Percentiles rank a stretch among this genome's conserved stretches.
These are phyloP conservation scores for Chionoecetes opilio DNA, from an alignment of 1,140 invertebrate genomes.

Conservation along the genomic window DNA sequence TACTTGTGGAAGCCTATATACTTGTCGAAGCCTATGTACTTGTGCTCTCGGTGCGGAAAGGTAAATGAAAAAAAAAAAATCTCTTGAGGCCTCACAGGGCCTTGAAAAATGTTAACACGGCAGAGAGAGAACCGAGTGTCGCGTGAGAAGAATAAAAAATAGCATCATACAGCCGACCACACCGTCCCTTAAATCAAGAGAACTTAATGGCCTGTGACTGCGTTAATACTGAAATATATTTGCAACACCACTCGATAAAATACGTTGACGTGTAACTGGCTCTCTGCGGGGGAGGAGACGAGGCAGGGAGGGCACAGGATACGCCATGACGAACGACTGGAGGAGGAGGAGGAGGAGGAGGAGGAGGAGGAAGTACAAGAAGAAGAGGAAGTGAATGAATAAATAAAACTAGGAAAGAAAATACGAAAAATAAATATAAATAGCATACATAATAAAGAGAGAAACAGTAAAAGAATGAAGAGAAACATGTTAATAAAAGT, in stretches of 20 bases:
- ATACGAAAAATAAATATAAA: neutral
- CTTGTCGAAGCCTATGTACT: no score
- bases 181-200: slow-evolving; percentile 58
- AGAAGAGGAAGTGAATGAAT: neutral
- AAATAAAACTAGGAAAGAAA: neutral
- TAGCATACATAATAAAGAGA: no score
- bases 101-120: slow-evolving; percentile 4
- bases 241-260: slow-evolving; percentile 55
- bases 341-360: neutral
- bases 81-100: neutral
- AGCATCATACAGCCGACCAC: slow-evolving; percentile 55
- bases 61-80: neutral
- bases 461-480: neutral
- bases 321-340: neutral
- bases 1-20: no score
- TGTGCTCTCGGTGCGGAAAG: neutral
- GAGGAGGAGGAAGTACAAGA: neutral
- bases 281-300: slow-evolving; percentile 10
- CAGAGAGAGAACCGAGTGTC: slow-evolving; percentile 37
- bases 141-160: slow-evolving; percentile 39
- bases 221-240: slow-evolving; percentile 73
- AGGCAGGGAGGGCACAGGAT: neutral
- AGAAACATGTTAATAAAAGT: no score
- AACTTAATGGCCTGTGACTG: slow-evolving; percentile 72
- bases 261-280: slow-evolving; percentile 4